Evolutionary conservation across 2,113 vertebrate genomes (phyloP), one percentile per base, ranked within the genome.

Genomic region (Callocephalon fimbriatum): DNA sequence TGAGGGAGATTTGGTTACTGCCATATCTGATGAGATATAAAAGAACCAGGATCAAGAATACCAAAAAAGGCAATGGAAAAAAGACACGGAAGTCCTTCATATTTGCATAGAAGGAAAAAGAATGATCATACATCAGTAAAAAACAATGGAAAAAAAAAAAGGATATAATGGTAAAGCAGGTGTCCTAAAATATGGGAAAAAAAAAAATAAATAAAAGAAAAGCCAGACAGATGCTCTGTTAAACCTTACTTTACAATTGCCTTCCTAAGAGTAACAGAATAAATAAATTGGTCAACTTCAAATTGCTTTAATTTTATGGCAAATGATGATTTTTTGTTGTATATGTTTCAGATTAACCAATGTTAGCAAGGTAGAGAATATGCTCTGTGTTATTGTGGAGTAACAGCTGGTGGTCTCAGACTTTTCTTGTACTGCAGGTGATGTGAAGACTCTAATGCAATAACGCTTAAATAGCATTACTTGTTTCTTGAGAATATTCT

Each of bases 161-260:
- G 0, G 3, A 44, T 40, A 35, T 32, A n/a, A 40, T n/a, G 40
- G 44, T 32, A 37, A 40, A 31, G 44, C 1, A 59, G 3, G 1
- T 71, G 12, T 63, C 20, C 1, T 54, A 45, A 32, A 66, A 29
- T 47, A 42, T 17, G 12, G 17, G 44, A 58, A 80, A 75, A 19
- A 26, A 29, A 12, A 32, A 48, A 53, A 80, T 70, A 23, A 8
- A 35, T 26, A 10, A 4, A 12, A 88, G 37, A 65, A 78, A 75
- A 44, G 0, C 4, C 27, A 86, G 26, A 6, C 7, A 40, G 26
- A 40, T 35, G 1, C 3, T 63, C n/a, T 50, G 8, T 72, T 22
- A 82, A 75, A 54, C 53, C 6, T 48, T 54, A 54, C 3, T 44
- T 67, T 74, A 74, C 7, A 51, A 22, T 2, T 44, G 15, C 7